Conservation (phyloP, 2,888 invertebrate genomes). For the Alentia gelatinosa region DNA sequence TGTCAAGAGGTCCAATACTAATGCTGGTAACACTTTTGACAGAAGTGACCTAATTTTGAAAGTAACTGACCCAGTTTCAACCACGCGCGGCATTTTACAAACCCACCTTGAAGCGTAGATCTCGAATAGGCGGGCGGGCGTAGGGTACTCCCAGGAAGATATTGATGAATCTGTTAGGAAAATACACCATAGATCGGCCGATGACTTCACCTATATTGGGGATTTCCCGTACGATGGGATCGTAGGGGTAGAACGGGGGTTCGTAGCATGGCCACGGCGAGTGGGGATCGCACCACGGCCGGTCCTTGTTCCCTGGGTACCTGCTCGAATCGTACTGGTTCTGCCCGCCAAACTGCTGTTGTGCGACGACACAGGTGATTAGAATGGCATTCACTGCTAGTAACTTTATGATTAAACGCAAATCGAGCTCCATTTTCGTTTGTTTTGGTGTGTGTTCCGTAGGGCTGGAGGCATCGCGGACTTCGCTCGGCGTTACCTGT, state of each 20-base stretch:
- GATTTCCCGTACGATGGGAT: conserved; percentile 59
- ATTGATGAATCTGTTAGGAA: conserved; percentile 69
- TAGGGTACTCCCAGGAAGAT: conserved; percentile 81
- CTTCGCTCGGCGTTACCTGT: conserved; percentile 3
- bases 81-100: neutral
- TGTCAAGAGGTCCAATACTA: no score
- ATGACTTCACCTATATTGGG: conserved; percentile 62
- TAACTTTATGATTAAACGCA: neutral
- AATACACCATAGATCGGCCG: conserved; percentile 63
- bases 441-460: neutral
- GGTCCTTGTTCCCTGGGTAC: conserved; percentile 48
- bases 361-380: neutral
- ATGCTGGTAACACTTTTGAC: neutral
- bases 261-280: conserved; percentile 61
- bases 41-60: neutral
- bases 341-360: neutral
- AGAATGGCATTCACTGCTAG: neutral
- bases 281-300: conserved; percentile 59
- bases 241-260: conserved; percentile 66
- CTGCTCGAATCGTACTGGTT: conserved; percentile 23
- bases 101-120: conserved; percentile 80
- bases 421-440: neutral
- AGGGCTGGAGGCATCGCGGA: neutral
- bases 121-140: conserved; percentile 78
- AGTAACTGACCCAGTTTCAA: neutral